Evolutionary conservation across 2,113 vertebrate genomes (phyloP), one percentile per base, ranked within the genome.

Genomic region (Crypturellus undulatus): DNA sequence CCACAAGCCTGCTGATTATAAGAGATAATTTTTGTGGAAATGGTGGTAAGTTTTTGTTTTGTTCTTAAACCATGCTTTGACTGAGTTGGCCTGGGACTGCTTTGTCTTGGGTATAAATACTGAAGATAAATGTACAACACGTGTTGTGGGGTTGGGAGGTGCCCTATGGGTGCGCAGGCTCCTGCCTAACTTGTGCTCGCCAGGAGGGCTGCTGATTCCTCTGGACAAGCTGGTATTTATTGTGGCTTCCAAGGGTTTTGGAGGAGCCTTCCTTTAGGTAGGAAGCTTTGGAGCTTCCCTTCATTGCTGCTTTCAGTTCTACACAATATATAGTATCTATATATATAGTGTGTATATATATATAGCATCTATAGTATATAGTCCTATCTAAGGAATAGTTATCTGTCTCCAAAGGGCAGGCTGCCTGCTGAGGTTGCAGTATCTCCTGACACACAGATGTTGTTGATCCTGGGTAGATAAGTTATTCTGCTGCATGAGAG

Each of bases 391-490:
- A n/a, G 15, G 65, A 73, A n/a, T 16, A 60, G 11, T 14, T 25
- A 3, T 2, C 73, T 4, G 20, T 3, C 30, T 30, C 12, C 3
- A 11, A 0, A 0, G 36, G 36, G 58, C 0, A 7, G 42, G 36
- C 49, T 43, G 43, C 68, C 52, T 17, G 7, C 3, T 3, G 40
- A 13, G 49, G 24, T 3, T 28, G 25, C 22, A 30, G 34, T 7
- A 1, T 0, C 25, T 51, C 3, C 59, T 52, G 8, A 38, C 21
- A 12, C 51, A 9, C 54, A 52, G 18, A 11, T 6, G 28, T 12
- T 43, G 19, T 11, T 56, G 49, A 15, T 45, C 67, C 45, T 38
- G 63, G 34, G 64, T 49, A 69, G 43, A 49, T 4, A 25, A 25
- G 12, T 49, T 49, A 22, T 77, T n/a, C 14, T 51, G 28, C 12